Evolutionary conservation across 2,797 vertebrate species (phyloP).

Genomic region (Scarus forsteni): DNA sequence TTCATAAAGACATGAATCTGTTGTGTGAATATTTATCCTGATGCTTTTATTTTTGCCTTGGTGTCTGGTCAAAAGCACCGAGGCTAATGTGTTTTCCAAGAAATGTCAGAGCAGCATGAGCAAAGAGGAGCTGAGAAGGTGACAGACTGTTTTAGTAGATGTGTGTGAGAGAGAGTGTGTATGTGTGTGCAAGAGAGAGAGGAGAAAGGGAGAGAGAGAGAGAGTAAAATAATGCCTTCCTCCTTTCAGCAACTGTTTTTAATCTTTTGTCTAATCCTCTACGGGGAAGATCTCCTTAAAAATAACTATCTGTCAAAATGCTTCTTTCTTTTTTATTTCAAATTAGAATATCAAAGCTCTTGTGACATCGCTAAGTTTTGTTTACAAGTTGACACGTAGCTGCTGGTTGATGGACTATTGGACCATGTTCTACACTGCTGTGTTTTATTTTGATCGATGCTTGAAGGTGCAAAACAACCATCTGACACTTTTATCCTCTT

Average conservation of each 20-base stretch:
- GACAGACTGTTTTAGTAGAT: slow-evolving; percentile 16
- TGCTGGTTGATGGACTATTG: not conserved
- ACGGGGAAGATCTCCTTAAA: slow-evolving; percentile 18
- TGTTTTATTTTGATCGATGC: slow-evolving; percentile 5
- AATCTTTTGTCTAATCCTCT: slow-evolving; percentile 37
- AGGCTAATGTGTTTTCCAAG: slow-evolving; percentile 31
- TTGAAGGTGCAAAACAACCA: slow-evolving; percentile 23
- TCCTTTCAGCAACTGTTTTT: slow-evolving; percentile 20
- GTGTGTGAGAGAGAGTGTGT: not conserved
- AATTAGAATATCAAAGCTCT: too few relatives aligned
- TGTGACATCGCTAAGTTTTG: too few relatives aligned
- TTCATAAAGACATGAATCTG: too few relatives aligned
- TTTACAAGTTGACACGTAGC: not conserved
- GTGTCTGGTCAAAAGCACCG: slow-evolving; percentile 11
- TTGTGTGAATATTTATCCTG: not conserved
- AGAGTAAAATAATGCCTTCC: slow-evolving; percentile 24
- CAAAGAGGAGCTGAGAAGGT: slow-evolving; percentile 23
- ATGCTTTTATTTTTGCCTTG: slow-evolving; percentile 21
- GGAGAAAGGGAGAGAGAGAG: not conserved
- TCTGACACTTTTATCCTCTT: slow-evolving; percentile 3
- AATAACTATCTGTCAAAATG: slow-evolving; percentile 16
- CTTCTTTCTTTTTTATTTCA: too few relatives aligned
- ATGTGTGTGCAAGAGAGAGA: not conserved
- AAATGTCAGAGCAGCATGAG: slow-evolving; percentile 13
- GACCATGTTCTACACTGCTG: not conserved